These are phyloP conservation scores for Toxotes lorentzi DNA, from an alignment of 2,797 vertebrate species.

Conservation along the genomic window DNA sequence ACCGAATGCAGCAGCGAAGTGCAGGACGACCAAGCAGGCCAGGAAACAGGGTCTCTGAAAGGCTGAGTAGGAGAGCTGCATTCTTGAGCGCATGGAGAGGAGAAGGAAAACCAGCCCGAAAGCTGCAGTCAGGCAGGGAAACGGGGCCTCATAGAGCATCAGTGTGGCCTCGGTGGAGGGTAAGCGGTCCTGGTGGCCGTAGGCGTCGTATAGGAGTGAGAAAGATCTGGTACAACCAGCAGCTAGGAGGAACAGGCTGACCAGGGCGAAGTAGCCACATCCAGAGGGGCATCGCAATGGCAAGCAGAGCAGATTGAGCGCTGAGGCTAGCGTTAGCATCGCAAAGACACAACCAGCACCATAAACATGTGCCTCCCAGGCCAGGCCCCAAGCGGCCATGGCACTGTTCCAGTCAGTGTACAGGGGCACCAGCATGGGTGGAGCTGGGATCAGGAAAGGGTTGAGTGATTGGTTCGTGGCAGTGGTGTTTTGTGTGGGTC, in stretches of 20 bases:
- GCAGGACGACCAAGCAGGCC: slow-evolving; percentile 86
- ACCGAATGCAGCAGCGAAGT: slow-evolving; percentile 86
- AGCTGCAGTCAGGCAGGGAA: slow-evolving; percentile 91
- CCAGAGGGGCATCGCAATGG: slow-evolving; percentile 89
- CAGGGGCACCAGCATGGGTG: slow-evolving; percentile 87
- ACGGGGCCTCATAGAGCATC: slow-evolving; percentile 90
- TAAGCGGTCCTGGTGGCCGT: slow-evolving; percentile 88
- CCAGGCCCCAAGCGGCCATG: slow-evolving; percentile 90
- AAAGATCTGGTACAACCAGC: slow-evolving; percentile 87
- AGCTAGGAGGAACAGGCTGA: slow-evolving; percentile 88
- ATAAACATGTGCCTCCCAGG: slow-evolving; percentile 93
- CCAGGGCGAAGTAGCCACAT: slow-evolving; percentile 86
- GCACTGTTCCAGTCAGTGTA: slow-evolving; percentile 92
- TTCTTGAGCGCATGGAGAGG: slow-evolving; percentile 88
- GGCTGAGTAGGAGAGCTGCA: slow-evolving; percentile 87
- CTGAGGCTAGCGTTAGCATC: slow-evolving; percentile 85
- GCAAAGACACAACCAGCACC: slow-evolving; percentile 89
- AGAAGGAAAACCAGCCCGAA: slow-evolving; percentile 91
- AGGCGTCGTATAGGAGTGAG: slow-evolving; percentile 91
- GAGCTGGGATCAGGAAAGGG: slow-evolving; percentile 72
- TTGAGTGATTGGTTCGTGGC: slow-evolving; percentile 75
- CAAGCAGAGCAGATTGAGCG: slow-evolving; percentile 87
- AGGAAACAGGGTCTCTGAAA: slow-evolving; percentile 89
- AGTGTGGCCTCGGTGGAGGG: slow-evolving; percentile 83
- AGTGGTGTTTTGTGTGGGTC: slow-evolving; percentile 69